Conservation (phyloP, 2,797 vertebrate species). For the Lagocephalus sceleratus region DNA sequence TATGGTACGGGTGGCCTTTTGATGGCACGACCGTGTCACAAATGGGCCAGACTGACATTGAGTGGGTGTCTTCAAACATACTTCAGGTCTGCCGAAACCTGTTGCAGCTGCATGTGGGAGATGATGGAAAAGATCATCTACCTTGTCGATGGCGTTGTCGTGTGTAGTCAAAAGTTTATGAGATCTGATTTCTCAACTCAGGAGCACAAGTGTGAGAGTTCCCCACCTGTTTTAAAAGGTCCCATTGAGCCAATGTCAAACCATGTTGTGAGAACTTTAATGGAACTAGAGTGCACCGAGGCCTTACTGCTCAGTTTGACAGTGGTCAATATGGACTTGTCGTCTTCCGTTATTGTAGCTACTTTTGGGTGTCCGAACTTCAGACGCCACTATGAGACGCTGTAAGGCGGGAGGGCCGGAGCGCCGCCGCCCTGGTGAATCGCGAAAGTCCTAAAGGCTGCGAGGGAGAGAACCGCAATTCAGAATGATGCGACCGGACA, state of each 20-base stretch:
- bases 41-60: conserved; percentile 16
- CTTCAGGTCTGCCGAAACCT: conserved; percentile 31
- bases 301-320: neutral
- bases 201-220: no score
- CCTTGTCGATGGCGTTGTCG: conserved; percentile 17
- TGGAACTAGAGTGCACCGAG: neutral
- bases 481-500: conserved; percentile 48
- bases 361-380: conserved; percentile 22
- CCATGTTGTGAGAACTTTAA: neutral
- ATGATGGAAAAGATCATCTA: conserved; percentile 17
- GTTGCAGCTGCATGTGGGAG: conserved; percentile 19
- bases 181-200: conserved; percentile 8
- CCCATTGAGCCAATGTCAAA: no score
- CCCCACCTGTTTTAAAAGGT: no score
- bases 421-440: conserved; percentile 26
- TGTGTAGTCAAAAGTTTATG: neutral
- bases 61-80: conserved; percentile 23
- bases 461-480: conserved; percentile 14
- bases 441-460: conserved; percentile 6
- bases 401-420: conserved; percentile 21
- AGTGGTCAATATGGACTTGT: conserved; percentile 8
- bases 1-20: conserved; percentile 14
- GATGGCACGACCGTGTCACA: conserved; percentile 29
- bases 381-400: conserved; percentile 42
- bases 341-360: conserved; percentile 17